Evolutionary conservation across 1,140 invertebrate genomes (phyloP), one percentile per base, ranked within the genome.

Genomic region (Berghia stephanieae): DNA sequence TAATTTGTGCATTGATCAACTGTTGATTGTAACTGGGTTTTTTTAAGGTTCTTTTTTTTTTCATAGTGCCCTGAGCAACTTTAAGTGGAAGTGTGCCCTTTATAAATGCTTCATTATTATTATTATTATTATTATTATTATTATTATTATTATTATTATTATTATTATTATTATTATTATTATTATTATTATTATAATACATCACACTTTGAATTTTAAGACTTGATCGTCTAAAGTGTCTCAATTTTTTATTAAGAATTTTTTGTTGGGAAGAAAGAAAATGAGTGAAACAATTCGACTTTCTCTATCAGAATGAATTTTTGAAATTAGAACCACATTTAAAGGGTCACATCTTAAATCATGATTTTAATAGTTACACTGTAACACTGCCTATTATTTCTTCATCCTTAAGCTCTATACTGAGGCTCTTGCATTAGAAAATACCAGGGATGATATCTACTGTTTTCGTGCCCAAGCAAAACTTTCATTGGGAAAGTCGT

Each of bases 391-490:
- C 24, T 10, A 36, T 13, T 70, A 3, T 21, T 46, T 34, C 52
- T 8, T 74, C 46, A 46, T 71, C 16, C 75, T 77, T 31, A 66
- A 86, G 85, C 78, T 87, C 2, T 87, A 86, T 60, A 80, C 83
- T 10, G 57, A 83, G 63, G 86, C 85, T 18, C 73, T 85, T 24
- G 42, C n/a, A 10, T 57, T 69, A 42, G 81, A 85, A 43, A 36
- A 60, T 13, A 83, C 67, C 4, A 85, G 81, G 69, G 83, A 83
- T 75, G 85, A 86, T 34, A 82, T 82, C 27, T 83, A 81, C 60
- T 75, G 77, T n/a, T 82, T 84, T 69, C 82, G 85, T 78, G 80
- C 86, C 1, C 86, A 87, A 46, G 81, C 81, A 8, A 79, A 83
- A 42, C 40, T 86, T 46, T 85, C 85, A 66, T 75, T 85, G 6